These are phyloP conservation scores for Ormia ochracea DNA, from an alignment of 2,888 invertebrate species.

Conservation along the genomic window DNA sequence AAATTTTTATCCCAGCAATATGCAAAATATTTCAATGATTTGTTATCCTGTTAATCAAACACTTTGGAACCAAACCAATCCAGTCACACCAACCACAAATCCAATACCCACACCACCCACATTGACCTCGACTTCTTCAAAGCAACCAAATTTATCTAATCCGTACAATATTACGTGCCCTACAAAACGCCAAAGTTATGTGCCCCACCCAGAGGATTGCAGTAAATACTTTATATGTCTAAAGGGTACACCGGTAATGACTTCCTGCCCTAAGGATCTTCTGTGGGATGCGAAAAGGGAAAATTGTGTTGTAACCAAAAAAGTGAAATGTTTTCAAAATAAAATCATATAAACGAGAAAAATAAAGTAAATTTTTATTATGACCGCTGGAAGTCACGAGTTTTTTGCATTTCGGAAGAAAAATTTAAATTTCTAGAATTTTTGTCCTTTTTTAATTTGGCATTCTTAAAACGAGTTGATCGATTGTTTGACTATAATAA, in stretches of 20 bases:
- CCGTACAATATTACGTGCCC: constrained; percentile 66
- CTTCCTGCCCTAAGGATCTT: constrained; percentile 72
- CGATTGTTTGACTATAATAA: too few relatives aligned
- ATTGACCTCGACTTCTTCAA: background rate
- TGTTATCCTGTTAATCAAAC: constrained; percentile 13
- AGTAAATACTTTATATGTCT: constrained; percentile 75
- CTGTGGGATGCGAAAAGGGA: constrained; percentile 71
- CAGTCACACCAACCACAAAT: background rate
- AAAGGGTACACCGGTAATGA: constrained; percentile 70
- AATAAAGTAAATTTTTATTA: background rate
- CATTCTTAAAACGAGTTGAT: too few relatives aligned
- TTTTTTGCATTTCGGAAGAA: too few relatives aligned
- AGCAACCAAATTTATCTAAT: background rate
- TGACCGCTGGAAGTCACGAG: background rate
- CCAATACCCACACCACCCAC: background rate
- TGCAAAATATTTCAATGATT: background rate
- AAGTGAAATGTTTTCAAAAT: constrained; percentile 67
- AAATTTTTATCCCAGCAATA: background rate
- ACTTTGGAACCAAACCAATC: constrained; percentile 24
- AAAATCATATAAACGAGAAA: too few relatives aligned
- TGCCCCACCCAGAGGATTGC: constrained; percentile 71
- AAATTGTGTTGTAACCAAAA: constrained; percentile 68
- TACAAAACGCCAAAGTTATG: constrained; percentile 67
- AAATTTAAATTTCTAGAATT: too few relatives aligned
- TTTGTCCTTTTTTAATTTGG: too few relatives aligned